Evolutionary conservation across 2,888 invertebrate genomes (phyloP).

Genomic region (Drosophila anceps): DNA sequence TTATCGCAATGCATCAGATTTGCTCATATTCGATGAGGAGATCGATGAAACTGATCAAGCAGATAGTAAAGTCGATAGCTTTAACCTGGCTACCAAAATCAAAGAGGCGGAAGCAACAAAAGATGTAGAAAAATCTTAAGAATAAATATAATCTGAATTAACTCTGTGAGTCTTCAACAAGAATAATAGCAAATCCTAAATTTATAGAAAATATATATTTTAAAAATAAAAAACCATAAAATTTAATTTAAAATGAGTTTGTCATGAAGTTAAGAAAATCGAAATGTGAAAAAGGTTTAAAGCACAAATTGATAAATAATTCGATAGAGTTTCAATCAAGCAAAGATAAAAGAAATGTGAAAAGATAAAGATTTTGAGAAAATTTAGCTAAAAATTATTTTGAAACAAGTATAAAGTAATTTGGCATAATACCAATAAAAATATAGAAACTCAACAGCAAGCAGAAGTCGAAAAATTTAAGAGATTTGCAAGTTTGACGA

Average conservation of each 20-base stretch:
- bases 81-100: neutral
- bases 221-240: neutral
- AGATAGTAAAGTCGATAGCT: conserved; percentile 3
- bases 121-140: conserved; percentile 1
- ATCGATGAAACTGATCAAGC: neutral
- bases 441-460: too few species aligned
- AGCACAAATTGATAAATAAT: too few species aligned
- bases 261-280: neutral
- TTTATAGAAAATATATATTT: neutral
- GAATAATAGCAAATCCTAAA: neutral
- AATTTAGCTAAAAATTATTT: too few species aligned
- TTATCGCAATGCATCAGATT: conserved; percentile 88
- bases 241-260: too few species aligned
- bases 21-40: conserved; percentile 89
- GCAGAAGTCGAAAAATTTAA: too few species aligned
- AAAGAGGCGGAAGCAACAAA: conserved; percentile 11
- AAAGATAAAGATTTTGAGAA: too few species aligned
- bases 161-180: conserved; percentile 12
- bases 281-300: neutral
- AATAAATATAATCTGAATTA: neutral
- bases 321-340: too few species aligned
- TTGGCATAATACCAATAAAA: too few species aligned
- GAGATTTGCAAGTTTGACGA: too few species aligned
- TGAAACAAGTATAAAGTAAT: too few species aligned
- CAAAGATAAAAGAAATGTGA: too few species aligned